phyloP scores from a whole-genome alignment of 2,113 vertebrate genomes.

The Dipodomys merriami region DNA sequence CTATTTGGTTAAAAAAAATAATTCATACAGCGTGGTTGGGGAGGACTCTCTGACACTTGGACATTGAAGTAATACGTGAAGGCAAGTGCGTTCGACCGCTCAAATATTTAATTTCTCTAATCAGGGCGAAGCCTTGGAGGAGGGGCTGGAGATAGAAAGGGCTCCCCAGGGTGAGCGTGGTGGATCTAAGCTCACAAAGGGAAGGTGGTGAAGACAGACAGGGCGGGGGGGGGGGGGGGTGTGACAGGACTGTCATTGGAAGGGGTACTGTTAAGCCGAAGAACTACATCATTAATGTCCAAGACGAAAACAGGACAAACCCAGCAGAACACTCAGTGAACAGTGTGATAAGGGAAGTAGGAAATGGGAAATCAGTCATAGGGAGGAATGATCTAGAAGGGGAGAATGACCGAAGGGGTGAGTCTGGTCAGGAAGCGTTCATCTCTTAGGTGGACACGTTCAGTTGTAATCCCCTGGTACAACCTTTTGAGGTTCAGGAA shows the following conservation, averaged over 20 bases:
- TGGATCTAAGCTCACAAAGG: neutral
- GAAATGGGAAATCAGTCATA: no score
- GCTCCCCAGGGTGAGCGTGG: neutral
- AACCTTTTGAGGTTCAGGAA: no score
- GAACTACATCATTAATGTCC: rapidly evolving
- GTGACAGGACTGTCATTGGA: rapidly evolving
- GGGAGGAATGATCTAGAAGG: no score
- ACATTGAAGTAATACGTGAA: neutral
- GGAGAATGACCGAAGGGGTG: no score
- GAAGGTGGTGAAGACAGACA: rapidly evolving
- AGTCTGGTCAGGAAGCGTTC: no score
- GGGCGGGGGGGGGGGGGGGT: neutral
- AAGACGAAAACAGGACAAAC: no score
- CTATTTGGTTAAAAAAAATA: neutral
- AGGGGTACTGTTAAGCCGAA: no score
- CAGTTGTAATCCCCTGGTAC: no score
- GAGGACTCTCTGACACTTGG: neutral
- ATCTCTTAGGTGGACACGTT: no score
- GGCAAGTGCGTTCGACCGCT: no score
- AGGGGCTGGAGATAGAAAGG: neutral
- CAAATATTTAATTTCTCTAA: neutral
- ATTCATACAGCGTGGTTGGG: neutral
- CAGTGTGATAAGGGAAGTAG: no score
- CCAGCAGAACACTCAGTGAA: no score
- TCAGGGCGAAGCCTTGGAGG: neutral